phyloP scores from a whole-genome alignment of 2,888 invertebrate genomes.

The Chymomyza procnemis region DNA sequence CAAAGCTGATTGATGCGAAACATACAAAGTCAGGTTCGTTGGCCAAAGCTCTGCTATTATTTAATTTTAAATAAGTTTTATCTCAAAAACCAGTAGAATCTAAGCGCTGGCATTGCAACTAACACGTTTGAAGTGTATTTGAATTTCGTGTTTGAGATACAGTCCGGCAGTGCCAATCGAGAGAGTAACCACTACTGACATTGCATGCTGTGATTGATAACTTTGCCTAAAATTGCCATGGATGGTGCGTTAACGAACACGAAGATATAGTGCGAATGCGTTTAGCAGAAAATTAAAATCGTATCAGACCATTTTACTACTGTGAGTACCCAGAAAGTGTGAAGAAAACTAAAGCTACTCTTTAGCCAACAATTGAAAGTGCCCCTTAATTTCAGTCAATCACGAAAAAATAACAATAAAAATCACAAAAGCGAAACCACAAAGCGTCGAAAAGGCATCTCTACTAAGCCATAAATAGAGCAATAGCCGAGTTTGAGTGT shows the following conservation, averaged over 20 bases:
- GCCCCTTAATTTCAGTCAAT: constrained; percentile 29
- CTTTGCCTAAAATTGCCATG: constrained; percentile 51
- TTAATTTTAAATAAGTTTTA: background rate
- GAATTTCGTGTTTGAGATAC: background rate
- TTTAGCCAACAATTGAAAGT: constrained; percentile 50
- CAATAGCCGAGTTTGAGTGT: constrained; percentile 26
- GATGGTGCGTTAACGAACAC: constrained; percentile 63
- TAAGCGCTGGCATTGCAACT: background rate
- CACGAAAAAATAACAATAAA: constrained; percentile 57
- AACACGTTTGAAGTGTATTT: background rate
- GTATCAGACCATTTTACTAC: constrained; percentile 43
- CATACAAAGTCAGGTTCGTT: background rate
- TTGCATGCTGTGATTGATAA: constrained; percentile 55
- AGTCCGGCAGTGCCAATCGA: constrained; percentile 39
- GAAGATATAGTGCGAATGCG: constrained; percentile 53
- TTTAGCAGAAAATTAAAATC: constrained; percentile 49
- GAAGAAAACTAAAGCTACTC: constrained; percentile 49
- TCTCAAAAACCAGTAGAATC: background rate
- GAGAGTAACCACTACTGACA: background rate
- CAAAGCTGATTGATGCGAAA: background rate
- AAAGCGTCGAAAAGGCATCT: constrained; percentile 9
- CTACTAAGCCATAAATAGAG: constrained; percentile 41
- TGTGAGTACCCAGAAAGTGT: constrained; percentile 65
- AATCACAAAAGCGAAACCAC: constrained; percentile 51
- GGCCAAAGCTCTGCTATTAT: background rate